Base-by-base conservation (phyloP, 2,888 invertebrate genomes). In the Drosophila differens region DNA sequence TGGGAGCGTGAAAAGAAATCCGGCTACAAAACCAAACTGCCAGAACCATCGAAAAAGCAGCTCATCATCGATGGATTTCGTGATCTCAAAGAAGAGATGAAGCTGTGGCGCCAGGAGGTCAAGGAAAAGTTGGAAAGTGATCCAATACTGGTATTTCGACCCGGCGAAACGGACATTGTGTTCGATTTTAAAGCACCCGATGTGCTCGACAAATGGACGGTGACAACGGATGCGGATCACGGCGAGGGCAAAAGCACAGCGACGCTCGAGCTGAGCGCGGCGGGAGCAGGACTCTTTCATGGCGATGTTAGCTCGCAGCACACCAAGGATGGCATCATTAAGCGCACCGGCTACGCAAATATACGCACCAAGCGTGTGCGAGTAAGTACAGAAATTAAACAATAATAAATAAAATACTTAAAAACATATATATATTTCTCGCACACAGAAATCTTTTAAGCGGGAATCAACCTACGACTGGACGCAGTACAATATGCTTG, bases 311-410 rank as follows among this genome's bases (percentile, higher is more conserved):
- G 95, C 89, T 95, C 96, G 0, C 95, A 95, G 69, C 94, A 96
- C 16, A 96, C 97, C 0, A 96, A 96, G 91, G 98, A 98, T 94
- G 99, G 99, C 3, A 93, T 94, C 71, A 95, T 96, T 1, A 96
- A 96, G 88, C 94, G 95, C 63, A 95, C 97, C 22, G 99, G 98
- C 0, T 99, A 97, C 92, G 97, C 97, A 81, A 97, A 96, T 85
- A 94, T 98, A 59, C 95, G 95, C 76, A 96, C 97, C 0, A 94
- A 95, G 51, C 94, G 95, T 85, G 94, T 95, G 61, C 94, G 95
- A 93, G 97, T 97, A 93, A 93, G 94, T 91, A 35, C 3, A n/a
- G 10, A 12, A 5, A 14, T 6, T 0, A 33, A 25, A 25, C 3
- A 37, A 7, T 16, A 57, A 64, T 10, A 28, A 12, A 12, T 10